Percentiles rank a stretch among this genome's conserved stretches.
Evolutionary conservation across 2,888 invertebrate species (phyloP).

Genomic region (Eremobia ochroleuca): DNA sequence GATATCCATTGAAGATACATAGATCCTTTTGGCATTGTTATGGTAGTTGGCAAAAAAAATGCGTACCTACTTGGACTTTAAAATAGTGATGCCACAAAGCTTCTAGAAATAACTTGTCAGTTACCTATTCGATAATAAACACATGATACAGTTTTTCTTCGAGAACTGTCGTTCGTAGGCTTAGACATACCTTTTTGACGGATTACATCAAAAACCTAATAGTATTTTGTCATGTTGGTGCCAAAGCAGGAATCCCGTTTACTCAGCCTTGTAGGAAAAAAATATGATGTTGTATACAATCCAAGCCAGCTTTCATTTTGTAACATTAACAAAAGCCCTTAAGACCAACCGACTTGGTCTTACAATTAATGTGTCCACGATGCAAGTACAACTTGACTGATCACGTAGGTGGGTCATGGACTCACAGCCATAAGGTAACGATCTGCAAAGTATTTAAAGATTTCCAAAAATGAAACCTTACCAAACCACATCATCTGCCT

Average conservation of each 20-base stretch:
- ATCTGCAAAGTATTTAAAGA: background rate
- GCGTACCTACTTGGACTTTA: background rate
- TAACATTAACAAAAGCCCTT: background rate
- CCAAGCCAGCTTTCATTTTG: background rate
- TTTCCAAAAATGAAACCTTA: conserved; percentile 12
- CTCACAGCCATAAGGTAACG: background rate
- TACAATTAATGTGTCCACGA: background rate
- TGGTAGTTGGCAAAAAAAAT: background rate
- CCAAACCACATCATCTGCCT: too few relatives aligned
- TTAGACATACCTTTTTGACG: conserved; percentile 2
- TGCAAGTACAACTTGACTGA: background rate
- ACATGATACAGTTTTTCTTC: conserved; percentile 38
- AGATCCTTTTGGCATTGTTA: background rate
- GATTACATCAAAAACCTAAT: background rate
- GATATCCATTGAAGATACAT: too few relatives aligned
- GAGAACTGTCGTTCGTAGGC: conserved; percentile 12
- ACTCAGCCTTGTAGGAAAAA: background rate
- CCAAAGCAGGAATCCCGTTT: conserved; percentile 5
- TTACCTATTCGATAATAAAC: conserved; percentile 24
- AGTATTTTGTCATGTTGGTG: background rate
- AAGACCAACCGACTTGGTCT: background rate
- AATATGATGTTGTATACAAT: background rate
- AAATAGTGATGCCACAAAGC: background rate
- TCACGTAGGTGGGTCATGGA: background rate
- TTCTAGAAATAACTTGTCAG: conserved; percentile 27